These are phyloP conservation scores for Rhopalosiphum nymphaeae DNA, from an alignment of 2,888 invertebrate genomes.

Conservation along the genomic window DNA sequence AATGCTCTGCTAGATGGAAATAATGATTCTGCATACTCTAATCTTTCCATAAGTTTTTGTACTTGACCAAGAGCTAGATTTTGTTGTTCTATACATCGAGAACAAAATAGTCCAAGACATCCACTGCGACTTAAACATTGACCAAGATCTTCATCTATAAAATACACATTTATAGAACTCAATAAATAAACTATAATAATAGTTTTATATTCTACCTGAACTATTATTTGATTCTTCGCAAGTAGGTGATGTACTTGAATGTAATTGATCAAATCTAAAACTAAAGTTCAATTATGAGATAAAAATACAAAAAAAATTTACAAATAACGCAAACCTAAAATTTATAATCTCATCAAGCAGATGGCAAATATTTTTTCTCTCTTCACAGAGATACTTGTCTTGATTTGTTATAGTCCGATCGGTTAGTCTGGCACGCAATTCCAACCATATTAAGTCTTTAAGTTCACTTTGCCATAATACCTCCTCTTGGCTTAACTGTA, in stretches of 20 bases:
- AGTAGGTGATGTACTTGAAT: constrained; percentile 36
- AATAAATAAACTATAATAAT: background rate
- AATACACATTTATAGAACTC: background rate
- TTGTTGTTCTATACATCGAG: constrained; percentile 79
- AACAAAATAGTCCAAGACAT: constrained; percentile 83
- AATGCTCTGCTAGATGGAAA: constrained; percentile 89
- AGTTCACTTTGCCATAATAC: constrained; percentile 89
- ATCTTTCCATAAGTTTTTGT: constrained; percentile 78
- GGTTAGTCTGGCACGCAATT: constrained; percentile 86
- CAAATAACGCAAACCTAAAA: constrained; percentile 74
- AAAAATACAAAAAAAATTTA: background rate
- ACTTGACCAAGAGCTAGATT: constrained; percentile 83
- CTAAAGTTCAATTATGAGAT: constrained; percentile 24
- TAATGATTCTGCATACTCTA: constrained; percentile 83
- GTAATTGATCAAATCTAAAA: constrained; percentile 41
- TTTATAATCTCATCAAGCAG: constrained; percentile 82
- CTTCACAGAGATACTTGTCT: constrained; percentile 81
- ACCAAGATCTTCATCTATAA: constrained; percentile 57
- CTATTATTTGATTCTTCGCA: constrained; percentile 1
- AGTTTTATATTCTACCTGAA: constrained; percentile 37
- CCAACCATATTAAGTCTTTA: constrained; percentile 92
- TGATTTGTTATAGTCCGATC: constrained; percentile 82
- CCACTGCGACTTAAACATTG: constrained; percentile 72
- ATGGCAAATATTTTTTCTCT: constrained; percentile 79
- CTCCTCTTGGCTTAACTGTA: constrained; percentile 85